Conservation (phyloP, 2,797 vertebrate species). For the Peromyscus attwateri region DNA sequence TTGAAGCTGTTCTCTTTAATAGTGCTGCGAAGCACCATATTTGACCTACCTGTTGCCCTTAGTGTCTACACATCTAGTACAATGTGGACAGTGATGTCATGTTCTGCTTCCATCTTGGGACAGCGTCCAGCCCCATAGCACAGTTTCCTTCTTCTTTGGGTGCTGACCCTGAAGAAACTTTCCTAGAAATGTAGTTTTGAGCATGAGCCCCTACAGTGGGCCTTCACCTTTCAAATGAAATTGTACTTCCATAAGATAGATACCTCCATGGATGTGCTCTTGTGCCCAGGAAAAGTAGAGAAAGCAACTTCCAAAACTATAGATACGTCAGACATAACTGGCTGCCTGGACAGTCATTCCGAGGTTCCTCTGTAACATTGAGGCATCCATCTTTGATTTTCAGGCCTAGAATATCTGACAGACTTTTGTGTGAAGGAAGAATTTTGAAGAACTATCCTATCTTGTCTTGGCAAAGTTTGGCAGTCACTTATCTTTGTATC, state of each 20-base stretch:
- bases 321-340: too few relatives aligned
- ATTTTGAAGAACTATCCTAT: too few relatives aligned
- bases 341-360: too few relatives aligned
- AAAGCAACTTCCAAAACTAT: too few relatives aligned
- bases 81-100: background rate
- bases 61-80: background rate
- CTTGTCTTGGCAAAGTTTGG: too few relatives aligned
- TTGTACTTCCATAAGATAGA: background rate
- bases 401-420: too few relatives aligned
- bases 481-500: too few relatives aligned
- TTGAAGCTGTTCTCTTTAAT: too few relatives aligned
- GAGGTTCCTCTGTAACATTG: too few relatives aligned
- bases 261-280: background rate
- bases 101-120: background rate
- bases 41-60: background rate
- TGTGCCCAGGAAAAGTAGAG: background rate
- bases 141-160: background rate
- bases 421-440: too few relatives aligned
- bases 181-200: background rate
- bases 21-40: background rate
- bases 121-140: background rate
- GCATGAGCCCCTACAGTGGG: background rate
- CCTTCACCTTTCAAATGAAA: background rate
- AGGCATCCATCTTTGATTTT: too few relatives aligned
- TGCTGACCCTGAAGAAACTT: background rate